phyloP scores from a whole-genome alignment of 2,113 vertebrate genomes.

The Serinus canaria region DNA sequence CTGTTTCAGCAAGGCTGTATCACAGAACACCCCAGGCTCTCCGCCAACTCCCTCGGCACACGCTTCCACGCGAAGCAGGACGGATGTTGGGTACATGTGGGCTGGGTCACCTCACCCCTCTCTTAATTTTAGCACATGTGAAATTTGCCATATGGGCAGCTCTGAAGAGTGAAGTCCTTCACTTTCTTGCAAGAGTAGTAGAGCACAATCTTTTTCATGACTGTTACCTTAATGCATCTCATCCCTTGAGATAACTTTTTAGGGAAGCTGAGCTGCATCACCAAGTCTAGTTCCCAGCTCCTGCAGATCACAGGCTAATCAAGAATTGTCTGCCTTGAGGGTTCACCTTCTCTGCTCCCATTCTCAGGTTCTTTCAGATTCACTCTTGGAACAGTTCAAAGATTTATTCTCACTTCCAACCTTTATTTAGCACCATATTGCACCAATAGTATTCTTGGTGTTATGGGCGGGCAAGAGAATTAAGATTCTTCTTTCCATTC shows the following conservation, averaged over 20 bases:
- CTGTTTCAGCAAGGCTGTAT: not conserved
- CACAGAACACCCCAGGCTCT: not conserved
- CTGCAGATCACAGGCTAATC: not conserved
- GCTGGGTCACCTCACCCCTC: not conserved
- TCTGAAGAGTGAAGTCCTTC: constrained; percentile 8
- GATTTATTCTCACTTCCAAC: not conserved
- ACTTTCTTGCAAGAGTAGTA: not conserved
- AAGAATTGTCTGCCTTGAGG: not conserved
- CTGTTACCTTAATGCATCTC: not conserved
- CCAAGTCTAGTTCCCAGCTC: not conserved
- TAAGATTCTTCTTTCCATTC: not conserved
- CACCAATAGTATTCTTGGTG: not conserved
- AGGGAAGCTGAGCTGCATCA: not conserved
- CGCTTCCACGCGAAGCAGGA: not conserved
- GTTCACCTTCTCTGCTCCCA: not conserved
- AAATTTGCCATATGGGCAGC: constrained; percentile 28
- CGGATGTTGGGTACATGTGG: not conserved
- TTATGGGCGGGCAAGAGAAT: not conserved
- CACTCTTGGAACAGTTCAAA: not conserved
- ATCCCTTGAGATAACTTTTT: not conserved
- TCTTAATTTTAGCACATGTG: constrained; percentile 32
- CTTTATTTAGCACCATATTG: not conserved
- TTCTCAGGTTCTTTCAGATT: not conserved
- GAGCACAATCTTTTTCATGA: not conserved
- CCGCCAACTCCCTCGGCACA: not conserved